Conservation (phyloP, 2,888 invertebrate genomes). For the Himalopsyche kuldschensis region DNA sequence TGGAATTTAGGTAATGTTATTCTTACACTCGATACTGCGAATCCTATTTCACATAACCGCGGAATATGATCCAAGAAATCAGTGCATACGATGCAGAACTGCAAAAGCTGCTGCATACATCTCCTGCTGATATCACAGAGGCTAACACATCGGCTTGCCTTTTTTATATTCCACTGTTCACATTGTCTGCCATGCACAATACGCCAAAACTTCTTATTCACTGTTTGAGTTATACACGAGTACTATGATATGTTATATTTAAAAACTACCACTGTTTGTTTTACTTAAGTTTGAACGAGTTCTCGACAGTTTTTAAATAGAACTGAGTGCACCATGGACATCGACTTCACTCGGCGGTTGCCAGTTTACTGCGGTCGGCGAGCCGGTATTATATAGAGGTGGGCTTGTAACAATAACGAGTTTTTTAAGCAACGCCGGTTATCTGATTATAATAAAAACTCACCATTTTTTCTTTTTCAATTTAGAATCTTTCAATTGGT, state of each 20-base stretch:
- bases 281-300: neutral
- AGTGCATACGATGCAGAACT: neutral
- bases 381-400: neutral
- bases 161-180: neutral
- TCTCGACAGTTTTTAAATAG: neutral
- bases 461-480: no score
- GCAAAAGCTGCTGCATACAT: neutral
- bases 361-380: neutral
- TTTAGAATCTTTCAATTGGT: no score
- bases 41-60: neutral
- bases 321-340: neutral
- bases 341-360: neutral
- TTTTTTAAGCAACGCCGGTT: neutral
- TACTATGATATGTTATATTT: neutral
- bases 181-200: neutral
- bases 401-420: neutral
- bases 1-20: neutral
- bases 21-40: neutral
- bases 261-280: neutral
- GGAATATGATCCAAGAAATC: slow-evolving; percentile 1
- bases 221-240: neutral
- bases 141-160: neutral
- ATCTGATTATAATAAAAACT: neutral
- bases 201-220: neutral
- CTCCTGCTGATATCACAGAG: neutral